Percentiles rank a stretch among this genome's conserved stretches.
These are phyloP conservation scores for Zeugodacus cucurbitae DNA, from an alignment of 1,140 invertebrate genomes.

Conservation along the genomic window DNA sequence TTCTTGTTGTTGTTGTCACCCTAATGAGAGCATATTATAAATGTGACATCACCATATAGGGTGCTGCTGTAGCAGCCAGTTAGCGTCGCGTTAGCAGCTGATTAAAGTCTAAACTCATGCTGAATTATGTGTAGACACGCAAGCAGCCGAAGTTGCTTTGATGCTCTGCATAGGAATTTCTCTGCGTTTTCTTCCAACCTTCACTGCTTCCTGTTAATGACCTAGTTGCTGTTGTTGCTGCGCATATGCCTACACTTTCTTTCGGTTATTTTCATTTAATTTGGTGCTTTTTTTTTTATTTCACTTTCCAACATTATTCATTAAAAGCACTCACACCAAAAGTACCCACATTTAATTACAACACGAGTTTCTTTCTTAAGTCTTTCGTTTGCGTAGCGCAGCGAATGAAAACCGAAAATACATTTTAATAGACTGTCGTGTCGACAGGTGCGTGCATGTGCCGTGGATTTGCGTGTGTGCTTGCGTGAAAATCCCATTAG, in stretches of 20 bases:
- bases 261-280: neutral
- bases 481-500: neutral
- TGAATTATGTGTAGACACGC: too few species aligned
- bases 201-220: conserved; percentile 27
- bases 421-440: neutral
- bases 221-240: conserved; percentile 36
- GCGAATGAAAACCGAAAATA: neutral
- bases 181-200: conserved; percentile 45
- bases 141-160: conserved; percentile 28
- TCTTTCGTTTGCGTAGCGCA: neutral
- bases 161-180: conserved; percentile 50
- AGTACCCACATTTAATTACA: neutral
- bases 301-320: neutral
- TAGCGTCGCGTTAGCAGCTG: neutral
- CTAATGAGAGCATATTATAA: neutral
- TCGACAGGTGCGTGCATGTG: neutral
- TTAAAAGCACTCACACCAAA: neutral
- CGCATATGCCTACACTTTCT: neutral
- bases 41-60: neutral
- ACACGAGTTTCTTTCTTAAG: conserved; percentile 12
- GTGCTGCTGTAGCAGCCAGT: neutral
- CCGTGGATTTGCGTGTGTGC: neutral
- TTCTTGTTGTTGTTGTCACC: neutral
- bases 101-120: neutral
- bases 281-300: neutral